Base-by-base conservation (phyloP, 2,888 invertebrate genomes). In the Nasonovia ribisnigri region DNA sequence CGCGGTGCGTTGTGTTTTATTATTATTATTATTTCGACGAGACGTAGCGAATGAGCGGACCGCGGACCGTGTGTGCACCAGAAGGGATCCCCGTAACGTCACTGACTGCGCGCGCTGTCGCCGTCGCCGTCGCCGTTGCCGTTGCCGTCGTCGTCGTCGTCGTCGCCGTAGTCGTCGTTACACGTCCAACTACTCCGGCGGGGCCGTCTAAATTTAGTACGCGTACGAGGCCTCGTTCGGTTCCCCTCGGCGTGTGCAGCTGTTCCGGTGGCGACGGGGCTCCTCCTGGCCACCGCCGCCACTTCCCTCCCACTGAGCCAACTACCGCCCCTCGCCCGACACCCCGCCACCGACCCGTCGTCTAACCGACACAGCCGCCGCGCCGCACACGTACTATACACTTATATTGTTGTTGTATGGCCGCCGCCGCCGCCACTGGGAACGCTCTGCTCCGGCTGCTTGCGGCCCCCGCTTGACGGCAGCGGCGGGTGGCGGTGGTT, bases 211-310 rank as follows among this genome's bases (percentile, higher is more conserved):
- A 90, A 93, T 93, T 93, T 93, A 93, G 93, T 93, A 46, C 93
- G 93, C 90, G 90, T 90, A 90, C 93, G 93, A 93, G 84, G 93
- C 93, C 92, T 93, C 90, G 93, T 93, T 93, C 93, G 93, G 93
- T 90, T 93, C 93, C 93, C 93, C 93, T 93, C 93, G 93, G 90
- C 93, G 93, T 86, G 93, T 90, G 93, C 93, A 93, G 93, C 93
- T 93, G 93, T 93, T 93, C 86, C 93, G 90, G 93, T 90, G 93
- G 84, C 90, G 93, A 93, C 94, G 94, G 94, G 92, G 94, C 94
- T 94, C 92, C 94, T 89, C 88, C 94, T 87, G 90, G 91, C 87
- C 93, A 87, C 87, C 94, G 95, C 89, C 91, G 60, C 86, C 94
- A 29, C 90, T 92, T 26, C 90, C 90, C 92, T 57, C 84, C 51